Percentiles rank a stretch among this genome's conserved stretches.
Evolutionary conservation across 1,140 invertebrate species (phyloP).

Genomic region (Eufriesea mexicana): DNA sequence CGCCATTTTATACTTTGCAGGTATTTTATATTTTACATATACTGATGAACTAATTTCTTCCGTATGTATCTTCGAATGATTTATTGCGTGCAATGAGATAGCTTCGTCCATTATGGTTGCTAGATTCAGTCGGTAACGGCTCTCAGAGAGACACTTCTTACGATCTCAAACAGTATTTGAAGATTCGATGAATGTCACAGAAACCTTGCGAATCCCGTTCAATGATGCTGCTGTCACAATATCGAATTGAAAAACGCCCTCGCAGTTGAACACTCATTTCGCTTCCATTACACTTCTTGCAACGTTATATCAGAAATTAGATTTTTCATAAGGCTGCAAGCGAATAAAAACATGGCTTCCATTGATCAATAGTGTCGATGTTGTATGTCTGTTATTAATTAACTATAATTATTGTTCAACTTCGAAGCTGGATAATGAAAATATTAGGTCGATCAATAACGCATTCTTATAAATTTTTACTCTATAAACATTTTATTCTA

Average conservation of each 20-base stretch:
- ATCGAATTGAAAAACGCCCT: slow-evolving; percentile 6
- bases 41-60: background rate
- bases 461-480: too few relatives aligned
- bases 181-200: background rate
- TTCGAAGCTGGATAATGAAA: too few relatives aligned
- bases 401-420: background rate
- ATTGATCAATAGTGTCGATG: background rate
- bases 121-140: too few relatives aligned
- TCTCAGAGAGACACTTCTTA: background rate
- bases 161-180: background rate
- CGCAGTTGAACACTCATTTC: background rate
- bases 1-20: background rate
- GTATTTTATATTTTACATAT: background rate
- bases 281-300: background rate
- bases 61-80: background rate
- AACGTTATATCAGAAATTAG: background rate
- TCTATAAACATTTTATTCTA: too few relatives aligned
- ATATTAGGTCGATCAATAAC: background rate
- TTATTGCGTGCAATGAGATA: background rate
- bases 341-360: background rate
- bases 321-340: background rate
- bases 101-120: background rate
- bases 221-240: background rate
- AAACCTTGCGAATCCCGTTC: background rate
- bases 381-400: background rate